A percentile compares a stretch with the other conserved stretches of the same genome.
Conservation (phyloP, 2,113 vertebrate species). For the Lycocorax pyrrhopterus region DNA sequence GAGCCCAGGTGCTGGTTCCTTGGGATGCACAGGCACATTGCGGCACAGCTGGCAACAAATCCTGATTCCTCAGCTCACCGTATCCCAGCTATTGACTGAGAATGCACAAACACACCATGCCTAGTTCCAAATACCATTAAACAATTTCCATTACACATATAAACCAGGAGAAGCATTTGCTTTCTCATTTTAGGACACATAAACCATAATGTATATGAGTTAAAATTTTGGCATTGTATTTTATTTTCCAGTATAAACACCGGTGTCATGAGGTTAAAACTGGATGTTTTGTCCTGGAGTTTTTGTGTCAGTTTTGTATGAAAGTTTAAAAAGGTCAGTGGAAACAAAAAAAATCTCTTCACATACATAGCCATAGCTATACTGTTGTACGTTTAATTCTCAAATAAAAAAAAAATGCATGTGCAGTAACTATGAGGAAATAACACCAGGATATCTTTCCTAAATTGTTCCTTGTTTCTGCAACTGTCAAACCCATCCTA, state of each 20-base stretch:
- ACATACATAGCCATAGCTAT: neutral
- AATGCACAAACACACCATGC: neutral
- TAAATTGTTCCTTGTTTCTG: neutral
- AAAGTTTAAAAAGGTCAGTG: neutral
- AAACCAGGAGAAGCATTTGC: neutral
- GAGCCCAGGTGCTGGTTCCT: accelerated
- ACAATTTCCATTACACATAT: neutral
- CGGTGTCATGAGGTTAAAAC: neutral
- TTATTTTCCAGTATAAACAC: neutral
- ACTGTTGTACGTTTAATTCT: neutral
- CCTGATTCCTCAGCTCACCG: accelerated
- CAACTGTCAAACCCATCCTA: neutral
- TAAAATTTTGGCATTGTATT: neutral
- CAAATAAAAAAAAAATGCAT: neutral
- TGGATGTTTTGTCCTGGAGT: neutral
- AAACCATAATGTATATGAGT: neutral
- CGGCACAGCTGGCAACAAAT: neutral
- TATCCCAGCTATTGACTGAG: neutral
- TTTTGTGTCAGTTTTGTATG: neutral
- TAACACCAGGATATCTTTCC: neutral
- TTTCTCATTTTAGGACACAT: neutral
- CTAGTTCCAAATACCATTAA: neutral
- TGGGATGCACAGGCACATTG: accelerated
- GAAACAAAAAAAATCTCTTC: neutral
- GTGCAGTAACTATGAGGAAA: neutral